Base-by-base conservation (phyloP, 2,797 vertebrate species). In the Salmo trutta region DNA sequence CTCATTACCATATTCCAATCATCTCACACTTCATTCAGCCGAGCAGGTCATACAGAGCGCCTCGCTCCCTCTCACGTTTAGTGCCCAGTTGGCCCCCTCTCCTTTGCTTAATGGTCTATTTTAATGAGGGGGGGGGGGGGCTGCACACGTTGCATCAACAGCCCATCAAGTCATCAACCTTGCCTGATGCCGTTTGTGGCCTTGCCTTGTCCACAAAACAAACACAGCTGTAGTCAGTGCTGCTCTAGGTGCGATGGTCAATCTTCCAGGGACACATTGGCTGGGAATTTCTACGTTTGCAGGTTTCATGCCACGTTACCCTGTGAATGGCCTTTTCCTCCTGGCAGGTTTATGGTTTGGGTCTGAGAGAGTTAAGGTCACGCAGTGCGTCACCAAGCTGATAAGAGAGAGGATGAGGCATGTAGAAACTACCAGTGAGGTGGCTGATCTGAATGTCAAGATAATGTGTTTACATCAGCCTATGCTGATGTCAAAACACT, bases 1-100 rank as follows among this genome's bases (percentile, higher is more conserved):
- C 76, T 82, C 77, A 77, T 83, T 76, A 80, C 24, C 71, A 79
- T 78, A 71, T 77, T 71, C 73, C 56, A 76, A 81, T 62, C 41
- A 36, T 66, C 73, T 75, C 36, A 47, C 54, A 54, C 71, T 29
- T 36, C 73, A 51, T 76, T 73, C 70, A 75, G 77, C 24, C 10
- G 62, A 29, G 70, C 72, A 36, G 54, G 19, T 31, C 27, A 1
- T 24, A 29, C 47, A 54, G 70, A 29, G 6, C 54, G 0, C 51
- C 31, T 52, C 51, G 29, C 71, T 53, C 54, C 69, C 66, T 15
- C 52, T 41, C 77, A 27, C 72, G 14, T 21, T 53, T 59, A 54
- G 59, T 0, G 73, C 56, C 65, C 75, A 67, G 16, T 41, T 67
- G 69, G 62, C 24, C 59, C 2, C 68, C 77, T 73, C 73, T 64